Evolutionary conservation across 2,113 vertebrate genomes (phyloP).

Genomic region (Neotoma lepida): DNA sequence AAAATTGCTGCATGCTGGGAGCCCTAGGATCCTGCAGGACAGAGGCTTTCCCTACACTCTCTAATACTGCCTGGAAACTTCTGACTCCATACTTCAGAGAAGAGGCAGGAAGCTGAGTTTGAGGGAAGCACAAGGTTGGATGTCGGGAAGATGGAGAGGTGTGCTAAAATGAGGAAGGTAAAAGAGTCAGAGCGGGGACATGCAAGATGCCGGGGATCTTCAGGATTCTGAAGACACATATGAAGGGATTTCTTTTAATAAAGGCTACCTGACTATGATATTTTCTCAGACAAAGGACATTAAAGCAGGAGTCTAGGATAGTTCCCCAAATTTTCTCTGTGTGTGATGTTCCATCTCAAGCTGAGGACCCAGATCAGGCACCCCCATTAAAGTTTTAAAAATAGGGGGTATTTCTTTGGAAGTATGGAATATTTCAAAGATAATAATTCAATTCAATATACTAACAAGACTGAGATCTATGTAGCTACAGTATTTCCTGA

Average conservation of each 20-base stretch:
- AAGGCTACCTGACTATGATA: not conserved
- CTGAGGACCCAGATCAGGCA: constrained; percentile 60
- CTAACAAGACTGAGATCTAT: constrained; percentile 75
- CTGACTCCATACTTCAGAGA: not conserved
- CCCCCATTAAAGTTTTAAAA: not conserved
- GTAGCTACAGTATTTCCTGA: too few relatives aligned
- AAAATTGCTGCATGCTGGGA: constrained; percentile 3
- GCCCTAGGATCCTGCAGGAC: not conserved
- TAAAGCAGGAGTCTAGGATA: not conserved
- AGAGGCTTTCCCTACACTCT: not conserved
- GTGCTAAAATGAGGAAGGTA: not conserved
- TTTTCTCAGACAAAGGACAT: not conserved
- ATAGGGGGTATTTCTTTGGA: constrained; percentile 33
- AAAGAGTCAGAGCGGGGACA: not conserved
- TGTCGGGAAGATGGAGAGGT: not conserved
- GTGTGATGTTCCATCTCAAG: constrained; percentile 40
- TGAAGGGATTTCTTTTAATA: not conserved
- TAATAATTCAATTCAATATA: constrained; percentile 59
- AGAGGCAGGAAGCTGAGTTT: not conserved
- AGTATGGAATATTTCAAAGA: not conserved
- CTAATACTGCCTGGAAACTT: not conserved
- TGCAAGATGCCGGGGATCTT: not conserved
- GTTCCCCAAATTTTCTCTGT: not conserved
- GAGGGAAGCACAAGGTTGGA: not conserved
- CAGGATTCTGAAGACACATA: not conserved